Conservation (phyloP, 2,797 vertebrate genomes). For the Erpetoichthys calabaricus region DNA sequence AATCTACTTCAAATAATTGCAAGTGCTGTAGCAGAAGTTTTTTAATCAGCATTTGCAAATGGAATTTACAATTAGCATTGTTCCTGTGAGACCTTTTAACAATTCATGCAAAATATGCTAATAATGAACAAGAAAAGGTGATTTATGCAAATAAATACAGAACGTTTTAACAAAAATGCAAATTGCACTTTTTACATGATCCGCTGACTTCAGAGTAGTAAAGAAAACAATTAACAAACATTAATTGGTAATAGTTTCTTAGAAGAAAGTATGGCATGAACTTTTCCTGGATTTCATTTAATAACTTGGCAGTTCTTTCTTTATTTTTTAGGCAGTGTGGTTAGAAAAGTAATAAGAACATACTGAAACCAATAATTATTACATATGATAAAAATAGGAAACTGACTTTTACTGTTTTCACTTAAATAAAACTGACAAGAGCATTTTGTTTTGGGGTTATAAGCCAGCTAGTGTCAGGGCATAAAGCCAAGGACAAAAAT, state of each 20-base stretch:
- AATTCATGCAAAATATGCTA: constrained; percentile 37
- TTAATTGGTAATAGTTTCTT: constrained; percentile 24
- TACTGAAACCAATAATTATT: neutral
- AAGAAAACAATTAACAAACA: constrained; percentile 46
- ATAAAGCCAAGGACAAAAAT: too few species aligned
- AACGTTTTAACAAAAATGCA: constrained; percentile 40
- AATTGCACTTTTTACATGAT: constrained; percentile 39
- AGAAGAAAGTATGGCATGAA: constrained; percentile 10
- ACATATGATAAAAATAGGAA: neutral
- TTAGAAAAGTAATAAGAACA: neutral
- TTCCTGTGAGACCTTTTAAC: constrained; percentile 38
- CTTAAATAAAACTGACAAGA: too few species aligned
- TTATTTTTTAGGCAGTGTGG: neutral
- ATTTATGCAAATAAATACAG: constrained; percentile 41
- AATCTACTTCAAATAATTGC: constrained; percentile 21
- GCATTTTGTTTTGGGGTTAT: too few species aligned
- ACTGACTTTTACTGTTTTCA: too few species aligned
- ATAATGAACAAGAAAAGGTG: constrained; percentile 44
- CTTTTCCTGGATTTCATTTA: constrained; percentile 1
- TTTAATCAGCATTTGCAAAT: constrained; percentile 24
- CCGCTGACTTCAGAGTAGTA: constrained; percentile 39
- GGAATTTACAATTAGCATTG: constrained; percentile 23
- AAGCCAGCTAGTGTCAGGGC: too few species aligned
- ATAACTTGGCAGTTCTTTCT: neutral
- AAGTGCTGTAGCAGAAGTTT: constrained; percentile 10